Evolutionary conservation across 64 coral and sea anemone species (phyloP), one percentile per base, ranked within the genome.

Genomic region (Montipora capricornis): DNA sequence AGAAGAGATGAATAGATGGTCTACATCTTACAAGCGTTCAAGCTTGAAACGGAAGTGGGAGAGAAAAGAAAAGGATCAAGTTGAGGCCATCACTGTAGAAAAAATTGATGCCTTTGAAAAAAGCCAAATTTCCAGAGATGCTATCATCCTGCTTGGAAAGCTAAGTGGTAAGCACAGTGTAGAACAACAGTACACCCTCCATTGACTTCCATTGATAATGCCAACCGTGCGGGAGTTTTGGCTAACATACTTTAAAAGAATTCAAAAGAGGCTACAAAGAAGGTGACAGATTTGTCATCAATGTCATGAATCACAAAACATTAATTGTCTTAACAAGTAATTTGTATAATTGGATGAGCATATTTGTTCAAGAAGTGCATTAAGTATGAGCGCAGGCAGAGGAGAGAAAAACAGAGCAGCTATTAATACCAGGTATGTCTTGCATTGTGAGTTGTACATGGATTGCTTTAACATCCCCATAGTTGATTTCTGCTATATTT

Each of bases 251-350:
- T 2, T 15, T 92, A 9, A 53, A 68, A 68, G 94, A 95, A 73
- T 82, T 92, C 20, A 59, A 92, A 15, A 76, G 73, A 26, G 89
- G 77, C 80, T 47, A 8, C 13, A 69, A 14, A 90, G 47, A 95
- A 90, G 88, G 83, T 44, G 50, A 83, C 80, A 83, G 80, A 75
- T 52, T 74, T 47, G 77, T 96, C 29, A 87, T 96, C 8, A 60
- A 82, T 79, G 91, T 96, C n/a, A 87, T 93, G 74, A 59, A 87
- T 7, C 91, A 93, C 61, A 96, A 96, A 53, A 96, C 95, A 48
- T 70, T 90, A 20, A 52, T 93, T 22, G 95, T 96, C 4, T 22
- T 96, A 8, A 87, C 73, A 20, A 87, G 45, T n/a, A 89, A 79
- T 66, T 68, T 93, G 5, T 58, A 96, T 68, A 89, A 74, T 20